phyloP scores from a whole-genome alignment of 2,797 vertebrate genomes.

The Ataeniobius toweri region DNA sequence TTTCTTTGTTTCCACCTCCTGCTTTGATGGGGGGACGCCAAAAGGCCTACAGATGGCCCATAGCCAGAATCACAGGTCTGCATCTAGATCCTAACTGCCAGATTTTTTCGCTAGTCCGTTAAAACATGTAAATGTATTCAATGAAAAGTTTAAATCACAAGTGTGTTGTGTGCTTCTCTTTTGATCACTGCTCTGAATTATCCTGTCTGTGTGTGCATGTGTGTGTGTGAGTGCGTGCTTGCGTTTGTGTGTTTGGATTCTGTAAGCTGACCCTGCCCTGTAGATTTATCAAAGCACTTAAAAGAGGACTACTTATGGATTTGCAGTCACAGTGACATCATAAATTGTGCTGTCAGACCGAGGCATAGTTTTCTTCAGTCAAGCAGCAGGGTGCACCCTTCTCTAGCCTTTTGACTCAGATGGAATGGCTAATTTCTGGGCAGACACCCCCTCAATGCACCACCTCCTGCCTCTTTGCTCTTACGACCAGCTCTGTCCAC shows the following conservation, averaged over 20 bases:
- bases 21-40: conserved; percentile 51
- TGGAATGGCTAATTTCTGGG: conserved; percentile 70
- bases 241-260: conserved; percentile 15
- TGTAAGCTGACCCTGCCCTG: conserved; percentile 69
- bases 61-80: conserved; percentile 58
- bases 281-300: conserved; percentile 81
- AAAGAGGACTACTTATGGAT: conserved; percentile 79
- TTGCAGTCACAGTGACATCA: conserved; percentile 78
- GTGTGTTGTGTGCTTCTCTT: conserved; percentile 41
- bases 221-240: not conserved
- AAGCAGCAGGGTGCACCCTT: conserved; percentile 75
- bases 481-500: conserved; percentile 68
- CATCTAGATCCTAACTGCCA: conserved; percentile 34
- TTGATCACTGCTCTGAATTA: conserved; percentile 21
- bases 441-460: conserved; percentile 47
- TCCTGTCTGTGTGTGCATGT: conserved; percentile 22
- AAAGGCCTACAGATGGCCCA: conserved; percentile 39
- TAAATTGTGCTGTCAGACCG: conserved; percentile 78
- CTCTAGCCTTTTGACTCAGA: conserved; percentile 64
- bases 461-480: conserved; percentile 42
- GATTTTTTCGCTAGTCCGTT: conserved; percentile 56
- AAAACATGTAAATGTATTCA: conserved; percentile 73
- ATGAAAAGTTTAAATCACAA: conserved; percentile 72
- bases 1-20: conserved; percentile 68
- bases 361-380: conserved; percentile 74